These are phyloP conservation scores for Crotalus helleri DNA, from an alignment of 2,113 vertebrate species.

Conservation along the genomic window DNA sequence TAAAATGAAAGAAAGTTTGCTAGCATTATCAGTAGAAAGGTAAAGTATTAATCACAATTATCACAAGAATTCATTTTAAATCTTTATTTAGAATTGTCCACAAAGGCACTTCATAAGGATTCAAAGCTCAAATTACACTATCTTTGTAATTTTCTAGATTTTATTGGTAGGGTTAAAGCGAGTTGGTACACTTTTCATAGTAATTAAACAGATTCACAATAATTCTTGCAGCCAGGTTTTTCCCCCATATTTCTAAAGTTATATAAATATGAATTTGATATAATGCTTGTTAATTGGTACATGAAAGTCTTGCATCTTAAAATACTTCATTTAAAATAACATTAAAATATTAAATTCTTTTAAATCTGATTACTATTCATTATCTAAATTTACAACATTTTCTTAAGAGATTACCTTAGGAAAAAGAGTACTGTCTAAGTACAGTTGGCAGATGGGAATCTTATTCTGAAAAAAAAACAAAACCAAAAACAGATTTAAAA, in stretches of 20 bases:
- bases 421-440: neutral
- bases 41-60: neutral
- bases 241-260: neutral
- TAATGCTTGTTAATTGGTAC: neutral
- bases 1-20: neutral
- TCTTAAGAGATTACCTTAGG: neutral
- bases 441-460: neutral
- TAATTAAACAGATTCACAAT: neutral
- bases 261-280: neutral
- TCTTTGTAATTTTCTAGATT: neutral
- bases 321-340: neutral
- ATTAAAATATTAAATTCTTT: neutral
- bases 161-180: neutral
- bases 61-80: neutral
- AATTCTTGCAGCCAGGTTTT: neutral
- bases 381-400: neutral
- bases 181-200: neutral
- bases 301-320: neutral
- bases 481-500: neutral
- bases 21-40: neutral
- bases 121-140: neutral
- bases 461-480: neutral
- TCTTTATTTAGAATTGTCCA: neutral
- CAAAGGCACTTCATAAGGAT: neutral
- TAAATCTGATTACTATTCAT: neutral